These are phyloP conservation scores for Gorsachius goisagi DNA, from an alignment of 2,113 vertebrate species.

Conservation along the genomic window DNA sequence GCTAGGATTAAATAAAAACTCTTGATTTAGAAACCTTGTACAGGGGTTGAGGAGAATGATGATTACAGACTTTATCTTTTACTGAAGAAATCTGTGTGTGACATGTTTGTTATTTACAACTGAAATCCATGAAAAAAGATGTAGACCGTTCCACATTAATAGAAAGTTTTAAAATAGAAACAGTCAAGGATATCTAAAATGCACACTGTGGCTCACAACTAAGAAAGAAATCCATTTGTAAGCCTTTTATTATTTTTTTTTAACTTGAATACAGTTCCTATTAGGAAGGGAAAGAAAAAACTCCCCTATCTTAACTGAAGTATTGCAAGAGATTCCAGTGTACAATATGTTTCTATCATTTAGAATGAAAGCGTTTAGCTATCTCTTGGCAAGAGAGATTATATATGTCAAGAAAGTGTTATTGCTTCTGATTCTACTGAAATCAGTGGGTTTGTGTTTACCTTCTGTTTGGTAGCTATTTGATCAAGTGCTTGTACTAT, in stretches of 20 bases:
- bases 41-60: neutral
- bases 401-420: neutral
- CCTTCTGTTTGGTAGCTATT: neutral
- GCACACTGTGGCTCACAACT: neutral
- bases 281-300: neutral
- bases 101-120: neutral
- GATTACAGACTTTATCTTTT: neutral
- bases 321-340: neutral
- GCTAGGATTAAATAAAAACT: neutral
- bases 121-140: neutral
- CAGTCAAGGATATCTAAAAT: neutral
- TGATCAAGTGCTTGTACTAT: neutral
- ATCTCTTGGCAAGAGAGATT: neutral
- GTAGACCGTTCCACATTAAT: neutral
- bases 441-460: neutral
- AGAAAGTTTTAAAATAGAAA: neutral
- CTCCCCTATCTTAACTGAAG: neutral
- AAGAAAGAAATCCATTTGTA: neutral
- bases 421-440: neutral
- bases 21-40: neutral
- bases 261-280: neutral
- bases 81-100: neutral
- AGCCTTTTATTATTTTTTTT: neutral
- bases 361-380: neutral
- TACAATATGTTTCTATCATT: neutral